phyloP scores from a whole-genome alignment of 2,888 invertebrate genomes.

The Drosophila peninsularis region DNA sequence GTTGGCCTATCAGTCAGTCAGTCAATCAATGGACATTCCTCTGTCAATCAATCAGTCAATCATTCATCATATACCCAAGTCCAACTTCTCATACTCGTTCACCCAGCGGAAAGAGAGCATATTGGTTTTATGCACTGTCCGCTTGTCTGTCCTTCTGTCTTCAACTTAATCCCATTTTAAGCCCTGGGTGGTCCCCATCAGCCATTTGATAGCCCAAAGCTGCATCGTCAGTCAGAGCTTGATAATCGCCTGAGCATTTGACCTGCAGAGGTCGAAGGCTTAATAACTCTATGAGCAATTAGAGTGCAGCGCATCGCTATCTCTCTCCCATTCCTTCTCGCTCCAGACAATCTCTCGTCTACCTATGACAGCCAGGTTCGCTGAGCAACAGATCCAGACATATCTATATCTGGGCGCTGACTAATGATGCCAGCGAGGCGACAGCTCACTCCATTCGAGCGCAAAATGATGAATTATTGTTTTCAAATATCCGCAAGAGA shows the following conservation, averaged over 20 bases:
- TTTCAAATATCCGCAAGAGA: constrained; percentile 29
- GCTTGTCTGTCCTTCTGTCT: neutral
- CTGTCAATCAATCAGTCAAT: neutral
- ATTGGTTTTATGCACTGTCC: neutral
- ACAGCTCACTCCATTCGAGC: constrained; percentile 27
- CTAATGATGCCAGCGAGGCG: constrained; percentile 15
- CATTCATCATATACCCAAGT: no score
- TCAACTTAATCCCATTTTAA: neutral
- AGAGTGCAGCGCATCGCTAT: neutral
- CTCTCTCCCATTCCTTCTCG: neutral
- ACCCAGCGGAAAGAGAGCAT: neutral
- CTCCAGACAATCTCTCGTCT: neutral
- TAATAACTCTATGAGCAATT: constrained; percentile 18
- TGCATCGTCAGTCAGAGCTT: neutral
- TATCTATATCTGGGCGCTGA: constrained; percentile 17
- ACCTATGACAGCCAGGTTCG: constrained; percentile 9
- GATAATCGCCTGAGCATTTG: constrained; percentile 1
- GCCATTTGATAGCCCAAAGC: neutral
- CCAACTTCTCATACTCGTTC: neutral
- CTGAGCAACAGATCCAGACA: constrained; percentile 1
- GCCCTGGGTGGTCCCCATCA: neutral
- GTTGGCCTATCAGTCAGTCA: no score
- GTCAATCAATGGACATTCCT: neutral
- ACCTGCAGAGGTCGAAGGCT: neutral
- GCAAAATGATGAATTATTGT: constrained; percentile 68